Evolutionary conservation across 2,797 vertebrate genomes (phyloP).

Genomic region (Pseudomugil tenellus): DNA sequence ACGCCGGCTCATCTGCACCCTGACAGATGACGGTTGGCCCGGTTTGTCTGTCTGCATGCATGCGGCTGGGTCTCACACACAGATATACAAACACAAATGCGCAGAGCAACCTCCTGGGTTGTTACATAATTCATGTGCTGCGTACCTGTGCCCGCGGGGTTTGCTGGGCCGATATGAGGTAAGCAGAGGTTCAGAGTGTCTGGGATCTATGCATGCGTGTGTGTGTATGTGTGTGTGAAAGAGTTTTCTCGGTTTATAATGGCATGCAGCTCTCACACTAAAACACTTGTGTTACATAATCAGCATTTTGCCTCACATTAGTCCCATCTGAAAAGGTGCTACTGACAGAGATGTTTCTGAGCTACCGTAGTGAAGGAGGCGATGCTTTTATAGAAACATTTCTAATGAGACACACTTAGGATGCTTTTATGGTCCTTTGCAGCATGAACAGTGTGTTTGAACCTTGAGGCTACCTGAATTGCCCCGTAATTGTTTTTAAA

Average conservation of each 20-base stretch:
- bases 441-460: neutral
- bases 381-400: constrained; percentile 40
- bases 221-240: neutral
- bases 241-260: constrained; percentile 47
- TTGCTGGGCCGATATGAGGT: constrained; percentile 47
- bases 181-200: constrained; percentile 21
- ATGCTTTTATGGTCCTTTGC: neutral
- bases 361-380: constrained; percentile 26
- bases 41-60: constrained; percentile 37
- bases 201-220: constrained; percentile 1
- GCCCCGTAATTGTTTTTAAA: neutral
- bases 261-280: constrained; percentile 43
- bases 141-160: constrained; percentile 47
- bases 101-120: constrained; percentile 30
- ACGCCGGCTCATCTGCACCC: constrained; percentile 58
- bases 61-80: neutral
- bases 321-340: constrained; percentile 32
- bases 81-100: neutral
- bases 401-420: constrained; percentile 27
- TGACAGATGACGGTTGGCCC: constrained; percentile 65
- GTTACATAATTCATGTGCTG: constrained; percentile 60
- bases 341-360: constrained; percentile 40
- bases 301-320: constrained; percentile 40
- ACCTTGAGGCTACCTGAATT: neutral
- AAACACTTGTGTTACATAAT: constrained; percentile 59